Percentiles rank a stretch among this genome's conserved stretches.
phyloP scores from a whole-genome alignment of 2,888 invertebrate species.

The Hetaerina titia region DNA sequence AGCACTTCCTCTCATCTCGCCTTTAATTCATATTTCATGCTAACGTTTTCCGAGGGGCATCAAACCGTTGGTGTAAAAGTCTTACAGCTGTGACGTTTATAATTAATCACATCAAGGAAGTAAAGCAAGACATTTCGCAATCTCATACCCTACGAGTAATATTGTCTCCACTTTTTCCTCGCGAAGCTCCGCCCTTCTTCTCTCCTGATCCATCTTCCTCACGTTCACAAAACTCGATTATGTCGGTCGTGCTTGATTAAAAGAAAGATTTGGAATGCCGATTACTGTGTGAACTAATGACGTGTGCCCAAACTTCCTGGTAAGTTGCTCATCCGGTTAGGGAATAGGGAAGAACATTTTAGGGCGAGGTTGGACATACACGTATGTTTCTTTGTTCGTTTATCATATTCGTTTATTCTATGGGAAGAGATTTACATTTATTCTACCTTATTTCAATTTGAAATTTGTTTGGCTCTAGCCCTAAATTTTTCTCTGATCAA shows the following conservation, averaged over 20 bases:
- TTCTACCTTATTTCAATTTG: too few species aligned
- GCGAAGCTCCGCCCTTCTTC: background rate
- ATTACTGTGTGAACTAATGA: background rate
- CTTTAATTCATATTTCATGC: background rate
- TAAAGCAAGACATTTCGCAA: background rate
- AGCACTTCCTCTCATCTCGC: background rate
- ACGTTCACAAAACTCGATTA: background rate
- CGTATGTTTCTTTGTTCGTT: too few species aligned
- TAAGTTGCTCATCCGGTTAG: background rate
- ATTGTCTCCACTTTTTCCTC: background rate
- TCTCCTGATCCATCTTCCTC: background rate
- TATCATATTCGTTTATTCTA: too few species aligned
- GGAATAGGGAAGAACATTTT: background rate
- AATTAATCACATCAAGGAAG: background rate
- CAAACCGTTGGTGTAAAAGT: background rate
- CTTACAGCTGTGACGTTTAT: background rate
- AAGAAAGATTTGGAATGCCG: background rate
- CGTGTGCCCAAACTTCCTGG: background rate
- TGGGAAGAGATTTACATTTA: too few species aligned
- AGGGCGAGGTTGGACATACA: background rate
- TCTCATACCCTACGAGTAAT: background rate
- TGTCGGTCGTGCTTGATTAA: background rate
- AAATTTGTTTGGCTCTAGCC: too few species aligned
- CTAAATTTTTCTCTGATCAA: too few species aligned
- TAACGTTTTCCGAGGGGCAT: background rate